Percentiles rank a stretch among this genome's conserved stretches.
Conservation (phyloP, 2,888 invertebrate species). For the Meta bourneti region DNA sequence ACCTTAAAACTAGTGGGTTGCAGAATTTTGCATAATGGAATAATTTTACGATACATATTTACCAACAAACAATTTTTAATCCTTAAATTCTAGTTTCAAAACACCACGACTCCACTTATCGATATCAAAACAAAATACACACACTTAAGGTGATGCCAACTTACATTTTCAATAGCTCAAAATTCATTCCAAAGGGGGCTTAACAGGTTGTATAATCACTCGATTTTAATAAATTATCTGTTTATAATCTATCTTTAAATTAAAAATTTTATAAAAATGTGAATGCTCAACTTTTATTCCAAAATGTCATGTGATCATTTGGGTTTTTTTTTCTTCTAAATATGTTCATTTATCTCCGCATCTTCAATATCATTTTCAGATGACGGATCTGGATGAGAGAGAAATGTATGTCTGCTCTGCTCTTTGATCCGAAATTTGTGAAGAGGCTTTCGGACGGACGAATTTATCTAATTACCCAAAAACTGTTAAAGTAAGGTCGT, state of each 20-base stretch:
- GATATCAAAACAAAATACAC: background rate
- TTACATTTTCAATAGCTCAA: too few species aligned
- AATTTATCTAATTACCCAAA: background rate
- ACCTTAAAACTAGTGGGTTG: background rate
- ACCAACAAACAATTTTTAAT: background rate
- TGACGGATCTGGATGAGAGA: background rate
- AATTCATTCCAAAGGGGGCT: too few species aligned
- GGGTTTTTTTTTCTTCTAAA: background rate
- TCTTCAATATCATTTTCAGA: background rate
- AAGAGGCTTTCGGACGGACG: background rate
- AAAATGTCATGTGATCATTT: background rate
- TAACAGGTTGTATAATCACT: too few species aligned
- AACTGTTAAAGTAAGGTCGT: background rate
- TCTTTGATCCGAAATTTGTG: background rate
- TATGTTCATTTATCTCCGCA: background rate
- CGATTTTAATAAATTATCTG: too few species aligned
- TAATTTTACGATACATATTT: constrained; percentile 41
- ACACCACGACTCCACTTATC: background rate
- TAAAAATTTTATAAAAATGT: too few species aligned
- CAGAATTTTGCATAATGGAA: background rate
- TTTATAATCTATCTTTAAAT: too few species aligned
- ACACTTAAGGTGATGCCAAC: background rate
- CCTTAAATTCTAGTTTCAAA: background rate
- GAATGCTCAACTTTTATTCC: too few species aligned
- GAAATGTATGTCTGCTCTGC: background rate